A percentile compares a stretch with the other conserved stretches of the same genome.
Conservation (phyloP, 2,888 invertebrate genomes). For the Platycheirus rosarum region DNA sequence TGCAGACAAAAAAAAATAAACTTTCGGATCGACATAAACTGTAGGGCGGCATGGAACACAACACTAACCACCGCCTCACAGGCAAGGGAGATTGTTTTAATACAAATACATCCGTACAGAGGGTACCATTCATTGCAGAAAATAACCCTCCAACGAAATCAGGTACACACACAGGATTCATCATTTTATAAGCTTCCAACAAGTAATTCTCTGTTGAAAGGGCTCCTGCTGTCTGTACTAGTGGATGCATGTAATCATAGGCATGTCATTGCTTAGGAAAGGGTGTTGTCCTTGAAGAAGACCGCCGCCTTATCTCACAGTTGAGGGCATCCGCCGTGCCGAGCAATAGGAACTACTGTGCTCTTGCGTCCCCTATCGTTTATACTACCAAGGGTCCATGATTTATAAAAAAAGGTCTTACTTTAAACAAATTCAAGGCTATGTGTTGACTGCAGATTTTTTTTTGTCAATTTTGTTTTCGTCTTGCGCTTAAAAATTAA, state of each 20-base stretch:
- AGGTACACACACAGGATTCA: constrained; percentile 48
- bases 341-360: constrained; percentile 3
- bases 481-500: neutral
- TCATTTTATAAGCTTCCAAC: constrained; percentile 64
- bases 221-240: constrained; percentile 52
- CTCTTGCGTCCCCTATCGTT: constrained; percentile 25
- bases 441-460: neutral
- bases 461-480: neutral
- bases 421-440: constrained; percentile 57
- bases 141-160: constrained; percentile 14
- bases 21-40: constrained; percentile 49
- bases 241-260: constrained; percentile 63
- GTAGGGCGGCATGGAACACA: constrained; percentile 21
- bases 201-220: constrained; percentile 53
- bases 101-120: constrained; percentile 15
- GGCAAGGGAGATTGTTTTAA: constrained; percentile 36
- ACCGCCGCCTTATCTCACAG: neutral
- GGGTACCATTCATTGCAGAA: constrained; percentile 21
- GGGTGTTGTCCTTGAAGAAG: constrained; percentile 44
- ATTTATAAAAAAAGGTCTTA: constrained; percentile 26
- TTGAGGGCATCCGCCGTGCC: constrained; percentile 4
- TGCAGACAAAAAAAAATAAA: constrained; percentile 33
- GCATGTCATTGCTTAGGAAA: constrained; percentile 33
- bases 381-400: constrained; percentile 20
- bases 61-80: no score